Evolutionary conservation across 2,888 invertebrate genomes (phyloP).

Genomic region (Oegoconia quadripuncta): DNA sequence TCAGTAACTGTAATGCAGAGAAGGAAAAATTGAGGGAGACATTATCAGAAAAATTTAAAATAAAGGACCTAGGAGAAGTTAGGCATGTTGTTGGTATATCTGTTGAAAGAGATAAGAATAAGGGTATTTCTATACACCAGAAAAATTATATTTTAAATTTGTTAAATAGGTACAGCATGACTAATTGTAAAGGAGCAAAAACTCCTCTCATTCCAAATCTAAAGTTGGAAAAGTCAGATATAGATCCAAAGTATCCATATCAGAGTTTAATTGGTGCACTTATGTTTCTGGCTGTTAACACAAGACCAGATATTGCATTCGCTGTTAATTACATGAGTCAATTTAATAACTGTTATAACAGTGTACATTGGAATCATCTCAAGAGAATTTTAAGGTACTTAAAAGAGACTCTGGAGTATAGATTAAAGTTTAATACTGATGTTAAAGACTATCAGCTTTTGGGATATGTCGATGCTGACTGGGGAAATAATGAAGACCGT

Average conservation of each 20-base stretch:
- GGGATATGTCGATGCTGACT: slow-evolving; percentile 13
- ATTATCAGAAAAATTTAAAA: neutral
- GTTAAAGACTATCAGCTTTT: neutral
- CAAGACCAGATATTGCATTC: slow-evolving; percentile 10
- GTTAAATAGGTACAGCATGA: neutral
- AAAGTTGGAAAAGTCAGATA: neutral
- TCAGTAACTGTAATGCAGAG: neutral
- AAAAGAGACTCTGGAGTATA: slow-evolving; percentile 9
- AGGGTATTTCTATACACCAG: neutral
- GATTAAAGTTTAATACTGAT: slow-evolving; percentile 6
- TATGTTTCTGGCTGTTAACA: slow-evolving; percentile 6
- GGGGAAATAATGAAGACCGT: slow-evolving; percentile 9
- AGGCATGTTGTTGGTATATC: neutral
- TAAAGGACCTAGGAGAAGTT: neutral
- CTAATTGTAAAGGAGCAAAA: neutral
- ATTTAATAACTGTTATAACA: slow-evolving; percentile 17
- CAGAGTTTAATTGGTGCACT: slow-evolving; percentile 2
- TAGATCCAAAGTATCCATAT: slow-evolving; percentile 1
- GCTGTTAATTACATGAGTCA: slow-evolving; percentile 16
- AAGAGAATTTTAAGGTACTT: slow-evolving; percentile 18
- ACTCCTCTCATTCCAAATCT: neutral
- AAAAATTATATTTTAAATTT: neutral
- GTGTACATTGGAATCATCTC: slow-evolving; percentile 18
- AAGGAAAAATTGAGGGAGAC: neutral
- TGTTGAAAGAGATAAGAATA: neutral